phyloP scores from a whole-genome alignment of 2,888 invertebrate genomes.

The Protodeltote pygarga region DNA sequence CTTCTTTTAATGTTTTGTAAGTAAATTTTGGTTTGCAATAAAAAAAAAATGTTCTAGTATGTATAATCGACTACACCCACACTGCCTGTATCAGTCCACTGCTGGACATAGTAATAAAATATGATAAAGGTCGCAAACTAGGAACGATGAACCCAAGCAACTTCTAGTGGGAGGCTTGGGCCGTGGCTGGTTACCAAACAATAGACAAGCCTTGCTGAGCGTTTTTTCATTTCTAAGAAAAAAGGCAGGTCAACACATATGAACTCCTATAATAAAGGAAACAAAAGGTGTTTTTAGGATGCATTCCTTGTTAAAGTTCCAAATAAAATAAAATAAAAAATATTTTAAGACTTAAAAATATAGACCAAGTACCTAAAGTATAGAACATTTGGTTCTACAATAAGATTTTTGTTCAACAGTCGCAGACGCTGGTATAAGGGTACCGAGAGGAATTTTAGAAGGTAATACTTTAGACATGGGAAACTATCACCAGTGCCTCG shows the following conservation, averaged over 20 bases:
- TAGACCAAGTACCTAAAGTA: background rate
- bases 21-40: constrained; percentile 38
- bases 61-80: background rate
- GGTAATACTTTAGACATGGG: constrained; percentile 58
- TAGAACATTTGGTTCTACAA: background rate
- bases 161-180: too few relatives aligned
- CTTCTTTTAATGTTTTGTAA: constrained; percentile 59
- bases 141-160: too few relatives aligned
- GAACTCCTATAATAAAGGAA: too few relatives aligned
- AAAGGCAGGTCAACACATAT: too few relatives aligned
- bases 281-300: too few relatives aligned
- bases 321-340: background rate
- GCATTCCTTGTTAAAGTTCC: too few relatives aligned
- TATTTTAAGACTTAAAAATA: background rate
- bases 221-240: too few relatives aligned
- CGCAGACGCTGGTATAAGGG: constrained; percentile 58
- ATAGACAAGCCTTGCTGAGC: too few relatives aligned
- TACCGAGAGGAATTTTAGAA: constrained; percentile 54
- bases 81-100: too few relatives aligned
- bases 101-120: too few relatives aligned
- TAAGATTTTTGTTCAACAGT: constrained; percentile 42
- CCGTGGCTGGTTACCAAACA: too few relatives aligned
- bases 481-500: constrained; percentile 62
- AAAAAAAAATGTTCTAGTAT: background rate
- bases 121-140: too few relatives aligned